Base-by-base conservation (phyloP, 92 coral and sea anemone species). In the Parazoanthus swiftii region DNA sequence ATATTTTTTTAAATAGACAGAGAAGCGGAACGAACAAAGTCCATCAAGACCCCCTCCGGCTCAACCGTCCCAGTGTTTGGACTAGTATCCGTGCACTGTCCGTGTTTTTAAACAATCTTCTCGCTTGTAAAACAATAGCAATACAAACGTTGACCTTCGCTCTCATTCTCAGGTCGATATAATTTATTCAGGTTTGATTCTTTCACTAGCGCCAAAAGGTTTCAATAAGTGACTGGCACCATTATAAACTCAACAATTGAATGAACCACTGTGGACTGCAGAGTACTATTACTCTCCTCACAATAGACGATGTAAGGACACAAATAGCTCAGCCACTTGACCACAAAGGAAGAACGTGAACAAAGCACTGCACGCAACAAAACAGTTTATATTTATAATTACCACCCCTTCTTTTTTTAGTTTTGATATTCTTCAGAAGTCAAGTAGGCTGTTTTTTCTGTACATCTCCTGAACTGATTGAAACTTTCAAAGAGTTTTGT, bases 391-490 rank as follows among this genome's bases (percentile, higher is more conserved):
- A 29, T 29, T 29, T 29, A 39, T 39, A 39, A 29, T 36, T 36
- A 74, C 36, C n/a, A 36, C 21, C 6, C 8, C 15, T 29, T 36
- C 46, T 39, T n/a, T 76, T 76, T 21, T 3, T 74, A 1, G 46
- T 14, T 39, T 76, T 63, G 3, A 63, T 63, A 23, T 63, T n/a
- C 54, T 76, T 76, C 38, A 25, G n/a, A 26, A 79, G 66, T 79
- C 67, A 79, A 79, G 82, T 44, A 67, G 66, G 66, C 50, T 79
- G 82, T 79, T 44, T 77, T 48, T 77, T 46, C 82, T 33, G 21
- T 8, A 76, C 20, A 39, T 76, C 80, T 76, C 29, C 26, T n/a
- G 7, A 79, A 79, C 20, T 48, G 39, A 1, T n/a, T 46, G 16
- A n/a, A 35, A 48, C 50, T 48, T 73, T 73, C 77, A 73, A 11